Percentiles rank a stretch among this genome's conserved stretches.
phyloP scores from a whole-genome alignment of 2,888 invertebrate species.

The Drosophila aldrichi region DNA sequence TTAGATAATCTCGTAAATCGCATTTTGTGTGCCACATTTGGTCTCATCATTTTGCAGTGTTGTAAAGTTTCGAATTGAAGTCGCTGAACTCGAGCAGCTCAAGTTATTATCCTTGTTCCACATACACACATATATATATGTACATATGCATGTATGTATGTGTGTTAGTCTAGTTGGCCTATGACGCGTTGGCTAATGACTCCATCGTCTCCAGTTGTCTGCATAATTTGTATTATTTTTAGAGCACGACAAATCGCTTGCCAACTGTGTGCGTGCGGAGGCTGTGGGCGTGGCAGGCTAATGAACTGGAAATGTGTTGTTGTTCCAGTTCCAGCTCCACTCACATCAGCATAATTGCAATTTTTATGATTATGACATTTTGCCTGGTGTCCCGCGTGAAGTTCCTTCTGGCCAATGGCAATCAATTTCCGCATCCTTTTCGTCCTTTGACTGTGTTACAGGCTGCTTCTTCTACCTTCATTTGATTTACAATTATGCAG shows the following conservation, averaged over 20 bases:
- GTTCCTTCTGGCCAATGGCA: slow-evolving; percentile 42
- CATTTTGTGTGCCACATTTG: slow-evolving; percentile 7
- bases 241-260: slow-evolving; percentile 43
- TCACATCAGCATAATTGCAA: slow-evolving; percentile 67
- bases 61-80: slow-evolving; percentile 4
- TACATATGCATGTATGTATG: neutral
- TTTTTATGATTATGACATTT: slow-evolving; percentile 73
- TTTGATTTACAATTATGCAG: slow-evolving; percentile 49
- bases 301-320: slow-evolving; percentile 67
- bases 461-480: neutral
- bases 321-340: slow-evolving; percentile 27
- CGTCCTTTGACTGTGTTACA: neutral
- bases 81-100: slow-evolving; percentile 39
- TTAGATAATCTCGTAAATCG: slow-evolving; percentile 26
- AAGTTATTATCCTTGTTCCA: slow-evolving; percentile 7
- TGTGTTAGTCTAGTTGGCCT: slow-evolving; percentile 36
- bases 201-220: slow-evolving; percentile 68
- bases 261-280: slow-evolving; percentile 46
- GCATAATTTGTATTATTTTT: slow-evolving; percentile 68
- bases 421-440: slow-evolving; percentile 34
- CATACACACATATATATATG: neutral
- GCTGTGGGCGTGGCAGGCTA: slow-evolving; percentile 56
- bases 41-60: neutral
- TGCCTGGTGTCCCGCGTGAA: slow-evolving; percentile 32
- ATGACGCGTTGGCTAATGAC: slow-evolving; percentile 62